Evolutionary conservation across 2,113 vertebrate species (phyloP).

Genomic region (Syrrhaptes paradoxus): DNA sequence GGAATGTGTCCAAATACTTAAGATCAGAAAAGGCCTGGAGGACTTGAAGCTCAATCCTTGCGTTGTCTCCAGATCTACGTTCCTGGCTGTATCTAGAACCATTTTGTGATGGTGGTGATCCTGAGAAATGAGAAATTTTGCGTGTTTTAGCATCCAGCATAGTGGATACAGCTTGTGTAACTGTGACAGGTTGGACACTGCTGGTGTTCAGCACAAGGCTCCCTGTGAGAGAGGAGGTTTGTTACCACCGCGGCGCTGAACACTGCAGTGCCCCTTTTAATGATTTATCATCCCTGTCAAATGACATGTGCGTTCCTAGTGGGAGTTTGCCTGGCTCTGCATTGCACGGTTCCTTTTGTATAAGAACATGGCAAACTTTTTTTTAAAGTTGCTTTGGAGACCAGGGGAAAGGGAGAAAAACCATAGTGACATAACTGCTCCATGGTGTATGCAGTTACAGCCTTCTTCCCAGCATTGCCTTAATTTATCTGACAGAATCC

Average conservation of each 20-base stretch:
- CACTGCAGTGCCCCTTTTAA: not conserved
- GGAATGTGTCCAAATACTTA: not conserved
- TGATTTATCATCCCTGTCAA: not conserved
- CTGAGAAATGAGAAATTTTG: not conserved
- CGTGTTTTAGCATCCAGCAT: not conserved
- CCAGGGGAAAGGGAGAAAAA: not conserved
- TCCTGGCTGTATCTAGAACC: not conserved
- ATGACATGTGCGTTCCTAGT: not conserved
- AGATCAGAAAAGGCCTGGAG: not conserved
- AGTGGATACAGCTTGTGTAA: accelerated
- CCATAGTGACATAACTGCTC: not conserved
- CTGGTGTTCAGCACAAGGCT: not conserved
- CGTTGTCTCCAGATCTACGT: not conserved
- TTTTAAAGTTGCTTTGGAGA: not conserved
- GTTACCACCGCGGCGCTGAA: not conserved
- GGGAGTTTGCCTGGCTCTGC: not conserved
- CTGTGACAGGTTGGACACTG: not conserved
- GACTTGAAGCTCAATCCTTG: not conserved
- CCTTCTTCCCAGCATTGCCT: not conserved
- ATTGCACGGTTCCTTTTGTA: not conserved
- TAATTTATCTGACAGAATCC: not conserved
- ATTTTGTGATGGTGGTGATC: not conserved
- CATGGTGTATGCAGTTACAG: not conserved
- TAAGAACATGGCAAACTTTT: not conserved
- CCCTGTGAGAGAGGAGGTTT: not conserved